Conservation (phyloP, 2,888 invertebrate species). For the Watsonalla cultraria region DNA sequence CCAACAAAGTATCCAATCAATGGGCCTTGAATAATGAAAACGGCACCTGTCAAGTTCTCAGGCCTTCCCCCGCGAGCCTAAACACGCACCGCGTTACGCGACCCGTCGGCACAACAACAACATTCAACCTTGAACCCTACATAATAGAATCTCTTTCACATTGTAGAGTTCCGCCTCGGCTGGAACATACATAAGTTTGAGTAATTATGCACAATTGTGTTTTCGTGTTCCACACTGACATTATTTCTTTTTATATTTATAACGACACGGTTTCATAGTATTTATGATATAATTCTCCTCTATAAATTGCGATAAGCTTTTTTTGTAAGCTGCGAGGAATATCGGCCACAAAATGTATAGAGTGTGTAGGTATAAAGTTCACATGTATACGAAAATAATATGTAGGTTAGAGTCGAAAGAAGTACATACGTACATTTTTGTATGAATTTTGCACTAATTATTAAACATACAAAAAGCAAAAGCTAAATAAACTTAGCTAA, state of each 20-base stretch:
- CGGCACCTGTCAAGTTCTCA: constrained; percentile 73
- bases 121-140: constrained; percentile 36
- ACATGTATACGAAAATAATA: too few relatives aligned
- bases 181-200: constrained; percentile 58
- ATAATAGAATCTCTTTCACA: constrained; percentile 36
- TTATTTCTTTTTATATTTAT: constrained; percentile 43
- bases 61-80: constrained; percentile 55
- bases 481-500: not conserved
- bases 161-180: constrained; percentile 11
- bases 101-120: constrained; percentile 29
- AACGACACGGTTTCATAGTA: constrained; percentile 7
- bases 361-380: too few relatives aligned
- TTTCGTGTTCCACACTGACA: constrained; percentile 48
- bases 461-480: not conserved
- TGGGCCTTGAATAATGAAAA: constrained; percentile 78
- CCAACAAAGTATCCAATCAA: constrained; percentile 78
- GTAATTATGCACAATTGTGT: constrained; percentile 67
- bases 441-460: too few relatives aligned
- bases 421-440: too few relatives aligned
- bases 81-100: constrained; percentile 62
- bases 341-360: not conserved
- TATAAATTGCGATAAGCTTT: not conserved
- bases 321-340: not conserved
- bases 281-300: not conserved
- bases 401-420: too few relatives aligned